Percentiles rank a stretch among this genome's conserved stretches.
These are phyloP conservation scores for Phenganax marumi DNA, from an alignment of 92 coral and sea anemone genomes.

Conservation along the genomic window DNA sequence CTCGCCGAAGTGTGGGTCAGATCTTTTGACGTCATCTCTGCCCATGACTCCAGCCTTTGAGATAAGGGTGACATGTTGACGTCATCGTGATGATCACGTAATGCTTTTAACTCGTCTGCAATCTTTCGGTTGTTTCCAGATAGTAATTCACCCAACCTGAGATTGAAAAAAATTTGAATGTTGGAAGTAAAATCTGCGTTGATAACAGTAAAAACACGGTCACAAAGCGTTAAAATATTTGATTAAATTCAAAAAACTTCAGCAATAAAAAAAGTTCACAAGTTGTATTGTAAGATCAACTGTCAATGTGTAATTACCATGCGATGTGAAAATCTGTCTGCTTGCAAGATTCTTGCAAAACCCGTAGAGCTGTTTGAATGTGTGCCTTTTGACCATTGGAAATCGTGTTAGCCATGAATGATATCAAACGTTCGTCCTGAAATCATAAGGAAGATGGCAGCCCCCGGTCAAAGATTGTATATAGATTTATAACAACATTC, in stretches of 20 bases:
- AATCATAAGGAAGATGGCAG: constrained; percentile 5
- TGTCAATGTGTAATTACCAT: constrained; percentile 52
- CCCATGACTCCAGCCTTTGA: constrained; percentile 12
- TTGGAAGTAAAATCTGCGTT: neutral
- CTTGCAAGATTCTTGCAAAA: constrained; percentile 72
- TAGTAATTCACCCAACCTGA: constrained; percentile 87
- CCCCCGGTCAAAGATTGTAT: neutral
- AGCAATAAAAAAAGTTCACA: neutral
- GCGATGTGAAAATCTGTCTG: constrained; percentile 87
- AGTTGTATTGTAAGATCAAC: too few species aligned
- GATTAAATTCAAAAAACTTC: neutral
- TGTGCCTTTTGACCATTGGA: constrained; percentile 76
- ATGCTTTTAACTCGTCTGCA: constrained; percentile 69
- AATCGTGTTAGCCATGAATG: constrained; percentile 82
- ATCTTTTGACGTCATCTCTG: constrained; percentile 8
- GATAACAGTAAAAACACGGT: neutral
- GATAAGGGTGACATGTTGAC: constrained; percentile 60
- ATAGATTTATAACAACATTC: neutral
- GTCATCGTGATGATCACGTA: constrained; percentile 62
- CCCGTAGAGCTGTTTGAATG: constrained; percentile 78
- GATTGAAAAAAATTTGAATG: neutral
- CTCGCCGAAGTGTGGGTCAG: neutral
- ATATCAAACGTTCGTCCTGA: constrained; percentile 89
- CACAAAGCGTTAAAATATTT: neutral
- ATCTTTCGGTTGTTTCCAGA: constrained; percentile 74